Evolutionary conservation across 2,888 invertebrate species (phyloP), one percentile per base, ranked within the genome.

Genomic region (Campaea margaritaria): DNA sequence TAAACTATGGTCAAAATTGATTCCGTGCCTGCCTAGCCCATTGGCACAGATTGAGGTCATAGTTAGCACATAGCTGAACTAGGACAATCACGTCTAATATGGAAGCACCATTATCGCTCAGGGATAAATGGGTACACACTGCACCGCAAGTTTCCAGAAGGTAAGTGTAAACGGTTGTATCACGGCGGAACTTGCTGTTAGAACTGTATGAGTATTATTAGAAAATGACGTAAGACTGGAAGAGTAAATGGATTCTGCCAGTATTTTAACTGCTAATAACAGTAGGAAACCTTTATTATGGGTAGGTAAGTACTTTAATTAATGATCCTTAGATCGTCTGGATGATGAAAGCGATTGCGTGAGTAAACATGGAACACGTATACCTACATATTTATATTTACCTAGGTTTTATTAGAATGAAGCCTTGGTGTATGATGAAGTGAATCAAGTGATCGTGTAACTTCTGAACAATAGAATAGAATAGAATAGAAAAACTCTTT

Each of bases 71-170:
- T 64, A 64, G 55, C 63, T 81, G 75, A 86, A 79, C 75, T 86
- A 74, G 86, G 85, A 72, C 86, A 84, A 84, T 82, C 73, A 75
- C 65, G 71, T 76, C 85, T 80, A 82, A 87, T 87, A 89, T 87
- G 87, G 87, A 78, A 81, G 75, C 74, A 78, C 83, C 77, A 88
- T 89, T 89, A 89, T 81, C 76, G 76, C 73, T 53, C 44, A 43
- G 65, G 74, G 74, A 75, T 69, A 70, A 73, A 72, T 73, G 65
- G 70, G 47, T 55, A 67, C 64, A 67, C n/a, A 54, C 50, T 12
- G 72, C 27, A 31, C 31, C 57, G 39, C 64, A 65, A 57, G 57
- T 65, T 55, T 42, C 60, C 45, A 54, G 36, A 41, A 60, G 36
- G 51, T 34, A n/a, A 53, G 12, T 53, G 21, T 39, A 21, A 39